These are phyloP conservation scores for Sebastes dallii DNA, from an alignment of 2,797 vertebrate genomes.

Conservation along the genomic window DNA sequence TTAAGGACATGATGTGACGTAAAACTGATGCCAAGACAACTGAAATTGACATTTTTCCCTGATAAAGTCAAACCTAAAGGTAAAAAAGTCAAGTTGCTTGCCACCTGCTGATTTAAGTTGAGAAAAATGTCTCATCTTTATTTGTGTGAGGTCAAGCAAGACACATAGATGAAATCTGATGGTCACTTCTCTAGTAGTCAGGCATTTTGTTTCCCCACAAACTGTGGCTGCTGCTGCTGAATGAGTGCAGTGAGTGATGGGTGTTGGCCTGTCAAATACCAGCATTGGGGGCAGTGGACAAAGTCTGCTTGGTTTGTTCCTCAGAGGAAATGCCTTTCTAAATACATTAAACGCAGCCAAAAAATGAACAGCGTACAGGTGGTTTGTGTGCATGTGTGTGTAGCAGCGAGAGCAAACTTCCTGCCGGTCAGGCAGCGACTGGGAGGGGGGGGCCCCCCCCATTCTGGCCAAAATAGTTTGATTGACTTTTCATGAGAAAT, in stretches of 20 bases:
- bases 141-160: background rate
- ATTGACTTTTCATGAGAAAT: background rate
- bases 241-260: slow-evolving; percentile 21
- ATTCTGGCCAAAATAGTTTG: background rate
- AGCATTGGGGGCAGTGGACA: slow-evolving; percentile 17
- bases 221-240: background rate
- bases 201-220: background rate
- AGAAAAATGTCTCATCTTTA: too few relatives aligned
- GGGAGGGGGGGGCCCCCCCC: accelerated
- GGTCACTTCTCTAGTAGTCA: background rate
- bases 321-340: slow-evolving; percentile 55
- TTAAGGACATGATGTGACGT: background rate
- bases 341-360: slow-evolving; percentile 26
- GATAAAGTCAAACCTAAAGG: too few relatives aligned
- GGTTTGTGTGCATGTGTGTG: slow-evolving; percentile 7
- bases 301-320: slow-evolving; percentile 43
- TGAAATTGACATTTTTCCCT: background rate
- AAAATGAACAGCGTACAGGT: slow-evolving; percentile 26
- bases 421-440: background rate
- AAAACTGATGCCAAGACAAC: background rate
- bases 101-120: background rate
- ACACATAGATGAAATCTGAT: background rate
- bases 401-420: slow-evolving; percentile 3
- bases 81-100: too few relatives aligned
- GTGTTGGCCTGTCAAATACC: slow-evolving; percentile 37